Evolutionary conservation across 2,888 invertebrate species (phyloP).

Genomic region (Pseudococcus viburni): DNA sequence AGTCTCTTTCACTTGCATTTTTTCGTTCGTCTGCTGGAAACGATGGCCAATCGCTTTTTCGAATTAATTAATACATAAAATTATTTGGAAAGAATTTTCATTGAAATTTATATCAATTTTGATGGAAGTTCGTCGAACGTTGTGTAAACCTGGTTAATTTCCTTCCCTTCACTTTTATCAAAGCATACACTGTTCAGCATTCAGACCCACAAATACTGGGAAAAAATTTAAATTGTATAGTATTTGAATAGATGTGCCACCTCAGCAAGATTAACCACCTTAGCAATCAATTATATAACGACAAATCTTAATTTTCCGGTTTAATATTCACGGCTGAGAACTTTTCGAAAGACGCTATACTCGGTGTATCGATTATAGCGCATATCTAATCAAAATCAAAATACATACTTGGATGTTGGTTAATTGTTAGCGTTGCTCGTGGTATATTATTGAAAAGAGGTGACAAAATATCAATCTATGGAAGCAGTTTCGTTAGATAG

Average conservation of each 20-base stretch:
- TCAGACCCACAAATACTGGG: neutral
- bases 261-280: neutral
- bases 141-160: neutral
- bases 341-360: constrained; percentile 27
- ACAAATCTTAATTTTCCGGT: constrained; percentile 37
- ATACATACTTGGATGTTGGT: neutral
- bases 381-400: constrained; percentile 35
- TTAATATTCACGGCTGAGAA: constrained; percentile 45
- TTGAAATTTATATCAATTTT: too few species aligned
- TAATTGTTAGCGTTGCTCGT: neutral
- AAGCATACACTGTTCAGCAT: neutral
- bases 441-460: neutral
- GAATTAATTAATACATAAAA: too few species aligned
- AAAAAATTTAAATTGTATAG: constrained; percentile 13
- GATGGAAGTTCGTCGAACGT: neutral
- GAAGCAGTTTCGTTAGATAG: neutral
- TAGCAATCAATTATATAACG: neutral
- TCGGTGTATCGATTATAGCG: constrained; percentile 12
- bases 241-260: constrained; percentile 32
- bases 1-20: too few species aligned
- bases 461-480: constrained; percentile 4
- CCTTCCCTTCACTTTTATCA: neutral
- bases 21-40: too few species aligned
- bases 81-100: too few species aligned
- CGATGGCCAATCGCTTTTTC: too few species aligned